These are phyloP conservation scores for Tringa solitaria DNA, from an alignment of 2,113 vertebrate genomes.

Conservation along the genomic window DNA sequence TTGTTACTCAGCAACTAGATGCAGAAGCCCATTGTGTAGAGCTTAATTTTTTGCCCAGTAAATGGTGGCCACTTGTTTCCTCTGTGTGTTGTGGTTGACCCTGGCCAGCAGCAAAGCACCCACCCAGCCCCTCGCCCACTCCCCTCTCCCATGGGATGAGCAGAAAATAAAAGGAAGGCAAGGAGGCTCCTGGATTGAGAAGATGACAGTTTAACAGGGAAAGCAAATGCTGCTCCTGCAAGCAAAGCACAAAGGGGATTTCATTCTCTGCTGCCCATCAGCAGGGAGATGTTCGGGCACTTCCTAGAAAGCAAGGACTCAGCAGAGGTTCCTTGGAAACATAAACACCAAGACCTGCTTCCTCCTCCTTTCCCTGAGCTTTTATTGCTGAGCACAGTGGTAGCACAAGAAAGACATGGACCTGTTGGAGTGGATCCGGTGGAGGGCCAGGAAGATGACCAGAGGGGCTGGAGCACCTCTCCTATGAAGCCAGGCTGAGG, in stretches of 20 bases:
- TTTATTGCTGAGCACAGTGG: not conserved
- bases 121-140: rapidly evolving
- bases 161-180: not conserved
- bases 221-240: not conserved
- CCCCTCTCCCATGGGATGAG: not conserved
- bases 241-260: not conserved
- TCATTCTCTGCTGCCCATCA: not conserved
- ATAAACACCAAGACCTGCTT: not conserved
- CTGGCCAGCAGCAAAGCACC: not conserved
- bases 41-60: not conserved
- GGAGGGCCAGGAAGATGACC: not conserved
- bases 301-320: not conserved
- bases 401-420: not conserved
- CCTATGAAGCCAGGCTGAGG: not conserved
- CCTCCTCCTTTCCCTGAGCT: not conserved
- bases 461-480: not conserved
- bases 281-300: not conserved
- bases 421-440: not conserved
- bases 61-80: not conserved
- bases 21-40: not conserved
- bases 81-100: not conserved
- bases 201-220: not conserved
- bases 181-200: not conserved
- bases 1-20: not conserved
- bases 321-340: not conserved